Conservation (phyloP, 2,113 vertebrate genomes). For the Campylomormyrus tamandua region DNA sequence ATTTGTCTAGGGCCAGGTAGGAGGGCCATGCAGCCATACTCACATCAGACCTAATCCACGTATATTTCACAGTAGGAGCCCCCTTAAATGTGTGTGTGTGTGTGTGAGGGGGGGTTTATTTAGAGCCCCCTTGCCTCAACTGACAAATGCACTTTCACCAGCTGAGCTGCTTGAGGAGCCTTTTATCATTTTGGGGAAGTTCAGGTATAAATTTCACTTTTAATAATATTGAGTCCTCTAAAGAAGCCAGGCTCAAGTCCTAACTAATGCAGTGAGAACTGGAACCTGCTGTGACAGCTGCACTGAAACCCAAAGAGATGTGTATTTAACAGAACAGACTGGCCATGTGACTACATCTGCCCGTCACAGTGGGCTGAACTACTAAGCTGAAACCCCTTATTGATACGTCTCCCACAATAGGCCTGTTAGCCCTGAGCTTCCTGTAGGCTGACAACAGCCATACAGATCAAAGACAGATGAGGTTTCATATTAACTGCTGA, state of each 20-base stretch:
- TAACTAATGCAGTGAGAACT: background rate
- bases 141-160: background rate
- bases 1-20: background rate
- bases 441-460: background rate
- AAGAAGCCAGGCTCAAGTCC: background rate
- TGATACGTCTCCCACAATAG: background rate
- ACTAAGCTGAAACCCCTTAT: background rate
- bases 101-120: too few relatives aligned
- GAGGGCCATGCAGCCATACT: background rate
- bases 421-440: background rate
- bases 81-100: background rate
- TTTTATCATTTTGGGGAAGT: background rate
- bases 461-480: background rate
- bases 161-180: background rate
- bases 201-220: background rate
- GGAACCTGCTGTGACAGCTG: background rate
- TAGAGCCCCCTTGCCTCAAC: background rate
- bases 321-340: background rate
- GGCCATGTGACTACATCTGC: background rate
- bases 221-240: background rate
- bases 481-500: background rate
- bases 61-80: background rate
- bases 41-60: background rate
- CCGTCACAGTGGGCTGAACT: background rate
- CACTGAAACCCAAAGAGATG: background rate